Conservation (phyloP, 2,888 invertebrate species). For the Synanthedon tipuliformis region DNA sequence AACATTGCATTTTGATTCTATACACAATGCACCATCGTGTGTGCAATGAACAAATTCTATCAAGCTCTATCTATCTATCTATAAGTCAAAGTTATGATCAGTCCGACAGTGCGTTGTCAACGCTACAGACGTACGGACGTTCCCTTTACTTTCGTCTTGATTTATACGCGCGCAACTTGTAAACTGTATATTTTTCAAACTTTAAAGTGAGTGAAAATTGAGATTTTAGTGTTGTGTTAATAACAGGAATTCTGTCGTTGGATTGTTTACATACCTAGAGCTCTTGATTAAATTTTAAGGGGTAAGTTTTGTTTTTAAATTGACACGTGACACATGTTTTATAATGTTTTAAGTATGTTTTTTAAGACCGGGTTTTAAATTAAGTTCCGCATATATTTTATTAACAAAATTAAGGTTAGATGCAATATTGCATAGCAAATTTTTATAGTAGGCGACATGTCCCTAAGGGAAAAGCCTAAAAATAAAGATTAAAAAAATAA, state of each 20-base stretch:
- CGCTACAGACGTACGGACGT: slow-evolving; percentile 24
- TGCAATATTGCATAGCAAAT: too few species aligned
- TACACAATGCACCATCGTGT: neutral
- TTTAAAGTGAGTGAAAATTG: neutral
- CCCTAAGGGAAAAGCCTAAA: too few species aligned
- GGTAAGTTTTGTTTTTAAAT: neutral
- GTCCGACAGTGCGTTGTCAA: slow-evolving; percentile 26
- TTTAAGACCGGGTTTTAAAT: too few species aligned
- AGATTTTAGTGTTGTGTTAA: neutral
- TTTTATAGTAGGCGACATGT: too few species aligned
- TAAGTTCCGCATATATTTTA: too few species aligned
- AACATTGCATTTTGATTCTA: neutral
- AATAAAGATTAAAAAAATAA: too few species aligned
- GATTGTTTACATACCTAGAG: neutral
- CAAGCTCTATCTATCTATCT: too few species aligned
- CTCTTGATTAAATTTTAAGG: neutral
- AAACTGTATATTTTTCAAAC: neutral
- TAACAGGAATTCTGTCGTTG: slow-evolving; percentile 2
- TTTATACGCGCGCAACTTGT: slow-evolving; percentile 13
- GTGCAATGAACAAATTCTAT: neutral
- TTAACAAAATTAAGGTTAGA: too few species aligned
- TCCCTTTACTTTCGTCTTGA: slow-evolving; percentile 14
- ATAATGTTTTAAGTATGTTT: too few species aligned
- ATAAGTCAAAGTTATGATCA: too few species aligned
- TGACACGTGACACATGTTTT: neutral